Conservation (phyloP, 2,113 vertebrate species). For the Dascyllus trimaculatus region DNA sequence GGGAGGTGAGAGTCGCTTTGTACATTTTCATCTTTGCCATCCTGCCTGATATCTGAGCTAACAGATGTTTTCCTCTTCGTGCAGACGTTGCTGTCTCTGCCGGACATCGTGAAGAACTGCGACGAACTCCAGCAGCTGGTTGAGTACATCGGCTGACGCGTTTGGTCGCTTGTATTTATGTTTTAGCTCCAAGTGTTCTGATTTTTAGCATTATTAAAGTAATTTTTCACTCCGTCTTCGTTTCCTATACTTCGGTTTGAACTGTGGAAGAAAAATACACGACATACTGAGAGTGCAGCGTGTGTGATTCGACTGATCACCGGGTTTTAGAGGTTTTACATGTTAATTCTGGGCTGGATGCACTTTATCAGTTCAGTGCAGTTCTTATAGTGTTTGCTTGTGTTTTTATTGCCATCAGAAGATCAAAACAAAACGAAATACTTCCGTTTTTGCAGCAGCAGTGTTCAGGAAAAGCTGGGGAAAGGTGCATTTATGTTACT, state of each 20-base stretch:
- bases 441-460: too few relatives aligned
- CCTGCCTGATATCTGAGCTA: neutral
- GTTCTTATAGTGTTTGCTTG: too few relatives aligned
- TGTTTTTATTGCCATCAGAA: too few relatives aligned
- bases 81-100: conserved; percentile 81
- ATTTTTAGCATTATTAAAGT: conserved; percentile 25
- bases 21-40: neutral
- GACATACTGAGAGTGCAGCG: too few relatives aligned
- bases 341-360: too few relatives aligned
- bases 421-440: too few relatives aligned
- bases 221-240: neutral
- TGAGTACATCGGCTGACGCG: conserved; percentile 75
- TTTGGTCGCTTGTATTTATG: conserved; percentile 2
- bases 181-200: conserved; percentile 11
- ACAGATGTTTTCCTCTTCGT: neutral
- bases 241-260: neutral
- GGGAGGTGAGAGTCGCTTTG: conserved; percentile 82
- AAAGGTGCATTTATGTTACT: neutral
- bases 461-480: neutral
- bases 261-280: neutral
- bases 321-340: neutral
- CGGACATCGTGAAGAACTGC: conserved; percentile 72
- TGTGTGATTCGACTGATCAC: too few relatives aligned
- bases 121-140: conserved; percentile 77
- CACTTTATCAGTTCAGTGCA: too few relatives aligned